Conservation (phyloP, 1,140 invertebrate genomes). For the Drosophila simulans region DNA sequence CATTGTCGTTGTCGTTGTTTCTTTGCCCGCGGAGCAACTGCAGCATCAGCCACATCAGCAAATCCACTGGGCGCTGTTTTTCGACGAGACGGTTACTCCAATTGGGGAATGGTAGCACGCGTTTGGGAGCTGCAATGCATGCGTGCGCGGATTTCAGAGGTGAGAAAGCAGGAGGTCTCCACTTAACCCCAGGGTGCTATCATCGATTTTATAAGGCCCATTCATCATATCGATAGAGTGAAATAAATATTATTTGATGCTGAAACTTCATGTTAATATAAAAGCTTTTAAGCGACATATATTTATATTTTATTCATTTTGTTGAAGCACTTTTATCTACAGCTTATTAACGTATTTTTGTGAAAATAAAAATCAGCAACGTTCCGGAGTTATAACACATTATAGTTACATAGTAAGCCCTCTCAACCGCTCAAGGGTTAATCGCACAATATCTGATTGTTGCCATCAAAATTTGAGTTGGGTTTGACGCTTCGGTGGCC, state of each 20-base stretch:
- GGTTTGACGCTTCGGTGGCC: conserved; percentile 40
- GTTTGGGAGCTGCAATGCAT: conserved; percentile 44
- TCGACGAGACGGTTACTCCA: conserved; percentile 43
- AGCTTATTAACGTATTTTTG: not conserved
- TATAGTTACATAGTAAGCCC: not conserved
- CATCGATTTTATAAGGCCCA: not conserved
- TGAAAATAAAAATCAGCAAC: not conserved
- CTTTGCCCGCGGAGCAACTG: conserved; percentile 38
- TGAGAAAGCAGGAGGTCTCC: conserved; percentile 4
- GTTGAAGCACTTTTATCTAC: too few species aligned
- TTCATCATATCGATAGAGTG: not conserved
- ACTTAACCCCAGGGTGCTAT: conserved; percentile 16
- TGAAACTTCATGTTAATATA: not conserved
- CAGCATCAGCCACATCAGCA: conserved; percentile 24
- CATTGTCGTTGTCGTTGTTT: conserved; percentile 56
- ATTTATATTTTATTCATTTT: too few species aligned
- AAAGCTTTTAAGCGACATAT: not conserved
- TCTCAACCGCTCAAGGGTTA: conserved; percentile 25
- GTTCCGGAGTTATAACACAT: too few species aligned
- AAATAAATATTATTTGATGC: not conserved
- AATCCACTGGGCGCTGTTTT: conserved; percentile 71
- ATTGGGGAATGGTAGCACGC: conserved; percentile 39
- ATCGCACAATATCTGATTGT: conserved; percentile 52
- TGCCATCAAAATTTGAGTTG: conserved; percentile 46
- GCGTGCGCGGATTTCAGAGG: conserved; percentile 36